Percentiles rank a stretch among this genome's conserved stretches.
These are phyloP conservation scores for Anisognathus igniventris DNA, from an alignment of 2,797 vertebrate species.

Conservation along the genomic window DNA sequence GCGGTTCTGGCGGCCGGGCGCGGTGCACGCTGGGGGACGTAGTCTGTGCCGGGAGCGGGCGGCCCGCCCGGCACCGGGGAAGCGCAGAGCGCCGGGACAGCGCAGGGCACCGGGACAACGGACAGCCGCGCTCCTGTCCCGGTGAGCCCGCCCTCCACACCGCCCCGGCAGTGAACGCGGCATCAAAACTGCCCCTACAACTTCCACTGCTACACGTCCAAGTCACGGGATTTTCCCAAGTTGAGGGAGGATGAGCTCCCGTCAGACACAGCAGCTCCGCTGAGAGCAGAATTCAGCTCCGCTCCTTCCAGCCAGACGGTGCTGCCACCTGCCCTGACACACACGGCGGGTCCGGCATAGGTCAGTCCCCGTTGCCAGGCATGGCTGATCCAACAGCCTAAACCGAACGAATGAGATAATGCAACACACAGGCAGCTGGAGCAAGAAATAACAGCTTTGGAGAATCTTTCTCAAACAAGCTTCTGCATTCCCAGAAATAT, in stretches of 20 bases:
- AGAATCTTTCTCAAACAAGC: background rate
- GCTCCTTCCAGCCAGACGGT: background rate
- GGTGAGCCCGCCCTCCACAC: background rate
- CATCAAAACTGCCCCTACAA: accelerated
- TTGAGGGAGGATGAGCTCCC: accelerated
- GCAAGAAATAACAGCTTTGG: background rate
- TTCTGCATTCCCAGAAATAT: background rate
- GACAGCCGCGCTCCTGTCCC: too few relatives aligned
- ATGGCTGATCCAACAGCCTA: background rate
- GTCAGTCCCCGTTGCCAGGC: accelerated
- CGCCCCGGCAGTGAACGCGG: accelerated
- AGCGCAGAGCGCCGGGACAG: accelerated
- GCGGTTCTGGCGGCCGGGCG: background rate
- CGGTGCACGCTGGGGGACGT: conserved; percentile 53
- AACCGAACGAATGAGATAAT: background rate
- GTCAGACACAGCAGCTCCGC: background rate
- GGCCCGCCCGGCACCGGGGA: background rate
- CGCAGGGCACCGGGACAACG: too few relatives aligned
- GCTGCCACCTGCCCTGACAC: accelerated
- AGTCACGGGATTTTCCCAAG: accelerated
- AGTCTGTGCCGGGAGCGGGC: background rate
- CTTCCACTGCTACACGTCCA: accelerated
- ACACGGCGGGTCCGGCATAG: accelerated
- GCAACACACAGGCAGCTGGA: background rate
- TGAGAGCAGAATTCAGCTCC: background rate